Evolutionary conservation across 2,888 invertebrate genomes (phyloP), one percentile per base, ranked within the genome.

Genomic region (Automeris io): DNA sequence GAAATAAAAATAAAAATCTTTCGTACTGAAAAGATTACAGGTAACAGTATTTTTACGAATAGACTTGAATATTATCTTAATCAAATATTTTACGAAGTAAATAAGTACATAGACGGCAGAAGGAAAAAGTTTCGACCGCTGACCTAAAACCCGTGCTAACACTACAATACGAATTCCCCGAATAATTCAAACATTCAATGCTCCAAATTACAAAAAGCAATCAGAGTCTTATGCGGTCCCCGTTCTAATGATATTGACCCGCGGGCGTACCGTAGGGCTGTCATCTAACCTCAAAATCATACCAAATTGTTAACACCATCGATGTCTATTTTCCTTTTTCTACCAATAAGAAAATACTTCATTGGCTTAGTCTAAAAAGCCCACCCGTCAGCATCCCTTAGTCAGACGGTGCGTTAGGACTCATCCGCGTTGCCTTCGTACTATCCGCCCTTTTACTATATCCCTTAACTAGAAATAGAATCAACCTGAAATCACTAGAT

Each of bases 151-250:
- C 52, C 57, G 60, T 65, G 59, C 60, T 56, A 62, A 64, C 64
- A 67, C 54, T 45, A 71, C 68, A 70, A 70, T 61, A 67, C 61
- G 54, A 70, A 74, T 73, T 70, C 73, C 61, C 59, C 54, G 69
- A 71, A 78, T 72, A 70, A 70, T 64, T 68, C 68, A 66, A 70
- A 70, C 69, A 72, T 68, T 69, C 61, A 72, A 74, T 70, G 70
- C 63, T 70, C 69, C 58, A 72, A 76, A 74, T 78, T 70, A 73
- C 70, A 70, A 70, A 76, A 76, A 72, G 75, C 66, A 77, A 78
- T 78, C 77, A 80, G 68, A 61, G 62, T 57, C 66, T 75, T 70
- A 68, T 67, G 61, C 64, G 67, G 64, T 69, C 63, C 51, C 50
- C 55, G 52, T 40, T 51, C 57, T 68, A 63, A 70, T 67, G 69